Base-by-base conservation (phyloP, 2,888 invertebrate species). In the Melolontha melolontha region DNA sequence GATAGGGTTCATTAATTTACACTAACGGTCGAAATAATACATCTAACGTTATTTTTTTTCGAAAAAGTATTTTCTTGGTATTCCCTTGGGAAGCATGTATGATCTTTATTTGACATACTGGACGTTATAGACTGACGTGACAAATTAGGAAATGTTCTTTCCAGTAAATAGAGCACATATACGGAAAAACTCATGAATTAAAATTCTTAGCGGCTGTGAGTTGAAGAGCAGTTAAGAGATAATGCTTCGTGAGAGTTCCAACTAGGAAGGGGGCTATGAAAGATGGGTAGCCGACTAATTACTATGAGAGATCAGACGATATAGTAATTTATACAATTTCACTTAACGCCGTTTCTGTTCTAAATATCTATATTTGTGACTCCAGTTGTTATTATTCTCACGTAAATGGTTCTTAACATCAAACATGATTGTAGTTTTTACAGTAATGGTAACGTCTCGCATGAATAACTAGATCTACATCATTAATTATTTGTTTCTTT, bases 191-290 rank as follows among this genome's bases (percentile, higher is more conserved):
- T 78, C 72, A 77, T 77, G 79, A 81, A 81, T 81, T 82, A 81
- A 82, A 79, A 82, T 82, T 81, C 81, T 78, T 78, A 74, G 75
- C 79, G 77, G 78, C 79, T 78, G 80, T 81, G 76, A 76, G 76
- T 79, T 78, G 78, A 34, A 75, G 75, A 77, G 71, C 71, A 70
- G 69, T 59, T 59, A 29, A 59, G 59, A 47, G 59, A 47, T 59
- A 59, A 68, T 70, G 70, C 70, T 71, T 67, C 40, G 67, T 62
- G 52, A 63, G 12, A 27, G 22, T 42, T 59, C 34, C 34, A 34
- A 47, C 59, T 42, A 22, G 10, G 34, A 10, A 52, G 44, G 47
- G 34, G 59, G 29, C 47, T 12, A 59, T 44, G 17, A 29, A 59
- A 42, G 49, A 34, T 34, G 34, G 8, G 49, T 10, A 49, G 16